Evolutionary conservation across 2,113 vertebrate species (phyloP).

Genomic region (Hemicordylus capensis): DNA sequence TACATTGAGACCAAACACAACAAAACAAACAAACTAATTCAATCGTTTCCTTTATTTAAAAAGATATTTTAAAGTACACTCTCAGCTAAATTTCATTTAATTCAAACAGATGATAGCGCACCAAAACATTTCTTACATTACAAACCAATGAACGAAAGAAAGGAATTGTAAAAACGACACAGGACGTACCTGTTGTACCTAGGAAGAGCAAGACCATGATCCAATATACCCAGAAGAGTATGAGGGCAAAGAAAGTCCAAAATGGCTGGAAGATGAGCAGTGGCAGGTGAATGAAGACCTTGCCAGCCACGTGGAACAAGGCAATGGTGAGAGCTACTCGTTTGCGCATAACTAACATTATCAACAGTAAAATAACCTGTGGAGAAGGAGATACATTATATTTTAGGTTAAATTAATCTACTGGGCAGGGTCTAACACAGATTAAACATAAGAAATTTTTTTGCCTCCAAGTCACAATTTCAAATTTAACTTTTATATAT

Average conservation of each 20-base stretch:
- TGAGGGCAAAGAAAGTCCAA: constrained; percentile 92
- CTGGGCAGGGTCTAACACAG: not conserved
- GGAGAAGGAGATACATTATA: constrained; percentile 14
- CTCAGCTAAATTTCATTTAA: not conserved
- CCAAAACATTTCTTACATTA: not conserved
- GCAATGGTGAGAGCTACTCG: constrained; percentile 95
- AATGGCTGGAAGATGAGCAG: constrained; percentile 95
- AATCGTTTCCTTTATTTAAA: not conserved
- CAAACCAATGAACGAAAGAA: not conserved
- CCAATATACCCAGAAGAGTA: constrained; percentile 96
- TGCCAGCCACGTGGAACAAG: constrained; percentile 96
- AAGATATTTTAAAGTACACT: not conserved
- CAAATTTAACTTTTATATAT: not conserved
- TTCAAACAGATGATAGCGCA: not conserved
- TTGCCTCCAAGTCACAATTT: not conserved
- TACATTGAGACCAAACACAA: not conserved
- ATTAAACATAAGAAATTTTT: not conserved
- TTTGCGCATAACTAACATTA: constrained; percentile 96
- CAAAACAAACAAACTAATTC: no score
- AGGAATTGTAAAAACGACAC: not conserved
- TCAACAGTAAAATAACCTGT: constrained; percentile 90
- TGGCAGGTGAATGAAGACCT: constrained; percentile 94
- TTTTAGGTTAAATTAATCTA: constrained; percentile 6
- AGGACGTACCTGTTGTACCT: constrained; percentile 87
- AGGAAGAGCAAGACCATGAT: constrained; percentile 93